Evolutionary conservation across 1,140 invertebrate species (phyloP).

Genomic region (Globodera rostochiensis): DNA sequence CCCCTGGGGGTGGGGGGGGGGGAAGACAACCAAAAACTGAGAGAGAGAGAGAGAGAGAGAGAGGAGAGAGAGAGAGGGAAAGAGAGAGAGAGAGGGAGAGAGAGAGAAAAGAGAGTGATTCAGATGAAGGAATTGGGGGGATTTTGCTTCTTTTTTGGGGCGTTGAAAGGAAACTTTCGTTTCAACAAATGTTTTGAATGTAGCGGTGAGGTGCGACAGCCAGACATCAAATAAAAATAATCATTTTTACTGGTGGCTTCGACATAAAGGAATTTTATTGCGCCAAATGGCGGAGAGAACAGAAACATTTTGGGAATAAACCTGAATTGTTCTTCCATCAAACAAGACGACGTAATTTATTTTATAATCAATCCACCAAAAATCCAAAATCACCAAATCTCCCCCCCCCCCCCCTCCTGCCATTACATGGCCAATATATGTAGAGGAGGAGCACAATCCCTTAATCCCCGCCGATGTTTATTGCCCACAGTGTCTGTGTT

Average conservation of each 20-base stretch:
- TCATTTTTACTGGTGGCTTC: not conserved
- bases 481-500: not conserved
- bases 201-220: not conserved
- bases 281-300: not conserved
- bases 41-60: not conserved
- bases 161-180: not conserved
- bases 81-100: not conserved
- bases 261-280: not conserved
- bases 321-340: not conserved
- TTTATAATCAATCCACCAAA: not conserved
- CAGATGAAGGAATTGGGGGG: not conserved
- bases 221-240: not conserved
- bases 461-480: too few species aligned
- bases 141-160: not conserved
- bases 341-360: not conserved
- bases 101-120: not conserved
- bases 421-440: too few species aligned
- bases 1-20: too few species aligned
- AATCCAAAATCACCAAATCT: not conserved
- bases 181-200: not conserved
- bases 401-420: too few species aligned
- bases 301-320: not conserved
- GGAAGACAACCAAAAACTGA: not conserved
- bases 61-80: not conserved
- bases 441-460: too few species aligned